Conservation (phyloP, 2,888 invertebrate species). For the Subacronicta megacephala region DNA sequence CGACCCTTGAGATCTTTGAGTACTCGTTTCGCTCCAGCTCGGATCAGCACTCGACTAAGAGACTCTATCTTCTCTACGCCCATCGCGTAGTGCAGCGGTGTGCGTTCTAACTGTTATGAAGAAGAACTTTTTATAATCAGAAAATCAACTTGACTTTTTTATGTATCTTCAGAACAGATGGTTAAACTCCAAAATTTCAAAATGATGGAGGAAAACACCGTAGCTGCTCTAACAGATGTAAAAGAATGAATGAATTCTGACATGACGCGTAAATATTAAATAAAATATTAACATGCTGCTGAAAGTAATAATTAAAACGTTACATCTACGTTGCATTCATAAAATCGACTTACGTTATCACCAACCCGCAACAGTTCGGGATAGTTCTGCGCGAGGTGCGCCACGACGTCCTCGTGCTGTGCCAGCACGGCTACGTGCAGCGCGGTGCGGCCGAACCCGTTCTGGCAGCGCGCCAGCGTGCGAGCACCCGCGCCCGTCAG, state of each 20-base stretch:
- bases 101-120: slow-evolving; percentile 93
- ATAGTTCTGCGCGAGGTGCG: slow-evolving; percentile 92
- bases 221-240: too few relatives aligned
- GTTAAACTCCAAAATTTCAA: too few relatives aligned
- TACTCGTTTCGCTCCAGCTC: slow-evolving; percentile 95
- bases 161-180: too few relatives aligned
- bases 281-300: not conserved
- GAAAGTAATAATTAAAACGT: too few relatives aligned
- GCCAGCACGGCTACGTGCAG: slow-evolving; percentile 96
- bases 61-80: slow-evolving; percentile 95
- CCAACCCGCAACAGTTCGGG: slow-evolving; percentile 93
- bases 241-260: too few relatives aligned
- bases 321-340: too few relatives aligned
- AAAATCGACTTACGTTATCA: slow-evolving; percentile 93
- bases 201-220: too few relatives aligned
- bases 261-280: too few relatives aligned
- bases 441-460: slow-evolving; percentile 93
- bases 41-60: slow-evolving; percentile 94
- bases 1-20: slow-evolving; percentile 96
- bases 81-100: slow-evolving; percentile 97
- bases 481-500: slow-evolving; percentile 87
- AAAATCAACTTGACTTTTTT: too few relatives aligned
- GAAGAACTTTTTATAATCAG: too few relatives aligned
- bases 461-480: slow-evolving; percentile 86
- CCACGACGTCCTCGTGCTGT: slow-evolving; percentile 95